Conservation (phyloP, 2,888 invertebrate genomes). For the Rhagonycha fulva region DNA sequence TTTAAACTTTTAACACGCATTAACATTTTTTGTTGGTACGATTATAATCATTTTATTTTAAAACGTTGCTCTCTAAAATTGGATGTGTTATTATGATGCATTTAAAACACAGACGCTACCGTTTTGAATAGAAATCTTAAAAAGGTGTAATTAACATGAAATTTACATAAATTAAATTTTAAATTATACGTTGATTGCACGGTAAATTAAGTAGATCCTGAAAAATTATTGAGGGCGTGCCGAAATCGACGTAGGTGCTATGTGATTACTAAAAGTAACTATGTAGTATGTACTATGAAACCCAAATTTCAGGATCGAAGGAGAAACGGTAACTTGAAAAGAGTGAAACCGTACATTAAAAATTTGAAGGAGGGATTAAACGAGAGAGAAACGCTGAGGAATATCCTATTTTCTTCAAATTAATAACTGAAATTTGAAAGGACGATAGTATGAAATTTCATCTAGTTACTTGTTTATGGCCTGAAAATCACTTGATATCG, state of each 20-base stretch:
- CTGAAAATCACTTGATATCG: constrained; percentile 19
- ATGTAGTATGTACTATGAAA: neutral
- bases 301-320: neutral
- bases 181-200: neutral
- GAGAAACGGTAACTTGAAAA: neutral
- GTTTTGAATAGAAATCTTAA: neutral
- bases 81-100: neutral
- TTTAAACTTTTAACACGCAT: neutral
- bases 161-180: neutral
- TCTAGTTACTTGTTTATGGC: constrained; percentile 15
- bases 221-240: neutral
- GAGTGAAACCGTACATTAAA: neutral
- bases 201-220: neutral
- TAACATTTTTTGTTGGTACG: neutral
- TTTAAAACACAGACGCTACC: neutral
- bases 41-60: neutral
- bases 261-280: no score
- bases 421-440: constrained; percentile 1
- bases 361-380: neutral
- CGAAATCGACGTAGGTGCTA: neutral
- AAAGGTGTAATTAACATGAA: neutral
- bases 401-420: neutral
- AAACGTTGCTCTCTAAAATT: neutral
- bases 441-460: constrained; percentile 15
- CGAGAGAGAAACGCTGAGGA: neutral